phyloP scores from a whole-genome alignment of 2,797 vertebrate species.

The Enteromius fasciolatus region DNA sequence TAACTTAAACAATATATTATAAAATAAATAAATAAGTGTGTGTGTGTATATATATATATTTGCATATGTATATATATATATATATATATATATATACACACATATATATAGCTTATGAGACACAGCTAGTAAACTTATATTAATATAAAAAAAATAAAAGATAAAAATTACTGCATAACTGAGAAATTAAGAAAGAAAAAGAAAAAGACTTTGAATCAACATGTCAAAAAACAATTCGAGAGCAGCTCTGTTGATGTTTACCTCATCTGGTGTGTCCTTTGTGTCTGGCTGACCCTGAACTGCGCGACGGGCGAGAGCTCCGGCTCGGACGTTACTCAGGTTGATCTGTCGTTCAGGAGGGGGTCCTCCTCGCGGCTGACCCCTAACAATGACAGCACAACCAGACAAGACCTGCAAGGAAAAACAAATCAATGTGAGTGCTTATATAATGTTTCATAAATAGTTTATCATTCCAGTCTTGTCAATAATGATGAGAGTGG shows the following conservation, averaged over 20 bases:
- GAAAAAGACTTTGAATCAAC: background rate
- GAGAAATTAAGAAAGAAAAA: background rate
- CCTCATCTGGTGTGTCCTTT: constrained; percentile 93
- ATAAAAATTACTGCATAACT: background rate
- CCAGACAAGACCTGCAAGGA: constrained; percentile 88
- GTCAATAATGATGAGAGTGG: background rate
- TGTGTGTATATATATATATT: too few relatives aligned
- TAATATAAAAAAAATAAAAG: too few relatives aligned
- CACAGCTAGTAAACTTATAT: too few relatives aligned
- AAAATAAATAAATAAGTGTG: too few relatives aligned
- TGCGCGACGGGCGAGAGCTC: constrained; percentile 87
- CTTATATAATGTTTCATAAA: background rate
- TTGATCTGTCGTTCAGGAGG: constrained; percentile 97
- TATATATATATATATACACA: too few relatives aligned
- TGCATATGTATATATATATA: too few relatives aligned
- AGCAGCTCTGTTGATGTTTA: constrained; percentile 57
- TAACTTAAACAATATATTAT: too few relatives aligned
- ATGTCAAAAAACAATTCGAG: background rate
- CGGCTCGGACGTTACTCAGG: constrained; percentile 93
- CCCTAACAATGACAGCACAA: constrained; percentile 94
- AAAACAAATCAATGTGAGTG: background rate
- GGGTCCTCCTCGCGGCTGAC: constrained; percentile 93
- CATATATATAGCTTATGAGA: too few relatives aligned
- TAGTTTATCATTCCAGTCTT: background rate
- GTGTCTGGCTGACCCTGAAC: constrained; percentile 86